A percentile compares a stretch with the other conserved stretches of the same genome.
Evolutionary conservation across 2,797 vertebrate species (phyloP).

Genomic region (Austrolebias charrua): DNA sequence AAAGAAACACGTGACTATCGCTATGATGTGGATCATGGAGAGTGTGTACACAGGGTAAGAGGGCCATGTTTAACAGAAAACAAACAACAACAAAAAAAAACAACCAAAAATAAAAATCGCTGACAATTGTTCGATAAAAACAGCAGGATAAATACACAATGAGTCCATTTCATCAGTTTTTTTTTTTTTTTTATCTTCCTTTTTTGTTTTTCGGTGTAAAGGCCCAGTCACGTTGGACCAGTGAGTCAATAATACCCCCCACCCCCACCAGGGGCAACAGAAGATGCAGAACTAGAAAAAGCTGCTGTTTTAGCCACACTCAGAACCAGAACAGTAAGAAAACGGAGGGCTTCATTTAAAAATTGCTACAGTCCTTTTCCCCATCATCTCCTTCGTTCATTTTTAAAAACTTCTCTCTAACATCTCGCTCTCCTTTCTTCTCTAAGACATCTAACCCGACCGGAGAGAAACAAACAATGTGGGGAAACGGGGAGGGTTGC

Average conservation of each 20-base stretch:
- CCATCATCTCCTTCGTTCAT: slow-evolving; percentile 60
- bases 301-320: slow-evolving; percentile 79
- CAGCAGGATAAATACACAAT: slow-evolving; percentile 86
- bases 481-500: slow-evolving; percentile 65
- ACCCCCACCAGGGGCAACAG: slow-evolving; percentile 64
- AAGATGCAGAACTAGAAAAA: slow-evolving; percentile 80
- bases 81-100: slow-evolving; percentile 70
- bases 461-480: slow-evolving; percentile 73
- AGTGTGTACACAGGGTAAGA: slow-evolving; percentile 68
- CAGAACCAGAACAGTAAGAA: slow-evolving; percentile 74
- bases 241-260: slow-evolving; percentile 60
- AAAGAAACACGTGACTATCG: slow-evolving; percentile 58
- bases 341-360: slow-evolving; percentile 78
- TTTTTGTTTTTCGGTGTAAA: slow-evolving; percentile 40
- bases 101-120: slow-evolving; percentile 57
- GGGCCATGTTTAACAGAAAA: slow-evolving; percentile 70
- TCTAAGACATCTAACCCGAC: slow-evolving; percentile 71
- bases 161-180: slow-evolving; percentile 72
- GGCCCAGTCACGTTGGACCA: slow-evolving; percentile 73
- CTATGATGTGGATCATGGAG: slow-evolving; percentile 74
- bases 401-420: slow-evolving; percentile 60
- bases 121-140: slow-evolving; percentile 84
- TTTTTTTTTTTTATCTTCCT: slow-evolving; percentile 30
- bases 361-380: slow-evolving; percentile 77
- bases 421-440: slow-evolving; percentile 58